Percentiles rank a stretch among this genome's conserved stretches.
phyloP scores from a whole-genome alignment of 1,140 invertebrate genomes.

The Drosophila asahinai region DNA sequence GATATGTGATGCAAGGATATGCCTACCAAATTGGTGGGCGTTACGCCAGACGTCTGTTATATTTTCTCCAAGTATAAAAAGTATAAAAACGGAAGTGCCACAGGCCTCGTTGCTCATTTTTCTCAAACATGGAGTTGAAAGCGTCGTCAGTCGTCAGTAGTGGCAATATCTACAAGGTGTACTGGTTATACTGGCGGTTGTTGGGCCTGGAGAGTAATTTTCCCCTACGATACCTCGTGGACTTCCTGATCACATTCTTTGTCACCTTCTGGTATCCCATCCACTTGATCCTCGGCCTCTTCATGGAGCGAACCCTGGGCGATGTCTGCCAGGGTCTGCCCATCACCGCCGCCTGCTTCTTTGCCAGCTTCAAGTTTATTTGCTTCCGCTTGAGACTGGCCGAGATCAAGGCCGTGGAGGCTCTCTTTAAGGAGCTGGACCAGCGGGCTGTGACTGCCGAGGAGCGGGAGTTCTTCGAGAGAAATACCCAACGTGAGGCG shows the following conservation, averaged over 20 bases:
- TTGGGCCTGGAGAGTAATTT: conserved; percentile 28
- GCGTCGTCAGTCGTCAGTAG: conserved; percentile 20
- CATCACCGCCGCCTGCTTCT: conserved; percentile 51
- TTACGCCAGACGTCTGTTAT: not conserved
- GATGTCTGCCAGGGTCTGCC: conserved; percentile 52
- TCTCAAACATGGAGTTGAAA: conserved; percentile 19
- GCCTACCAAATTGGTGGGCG: conserved; percentile 21
- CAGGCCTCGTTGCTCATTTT: not conserved
- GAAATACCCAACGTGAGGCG: conserved; percentile 20
- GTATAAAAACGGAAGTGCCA: conserved; percentile 21
- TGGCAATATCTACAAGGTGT: conserved; percentile 30
- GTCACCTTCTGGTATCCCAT: conserved; percentile 57
- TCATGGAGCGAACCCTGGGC: conserved; percentile 18
- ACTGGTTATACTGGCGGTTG: conserved; percentile 49
- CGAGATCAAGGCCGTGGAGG: conserved; percentile 38
- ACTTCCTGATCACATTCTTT: conserved; percentile 41
- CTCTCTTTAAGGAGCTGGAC: conserved; percentile 47
- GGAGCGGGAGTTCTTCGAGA: conserved; percentile 37
- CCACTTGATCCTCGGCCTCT: conserved; percentile 48
- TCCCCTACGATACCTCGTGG: not conserved
- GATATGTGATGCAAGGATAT: not conserved
- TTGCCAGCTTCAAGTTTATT: conserved; percentile 54
- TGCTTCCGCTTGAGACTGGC: conserved; percentile 44
- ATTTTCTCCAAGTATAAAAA: not conserved
- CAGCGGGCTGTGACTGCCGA: conserved; percentile 22